Evolutionary conservation across 1,140 invertebrate species (phyloP), one percentile per base, ranked within the genome.

Genomic region (Caerostris extrusa): DNA sequence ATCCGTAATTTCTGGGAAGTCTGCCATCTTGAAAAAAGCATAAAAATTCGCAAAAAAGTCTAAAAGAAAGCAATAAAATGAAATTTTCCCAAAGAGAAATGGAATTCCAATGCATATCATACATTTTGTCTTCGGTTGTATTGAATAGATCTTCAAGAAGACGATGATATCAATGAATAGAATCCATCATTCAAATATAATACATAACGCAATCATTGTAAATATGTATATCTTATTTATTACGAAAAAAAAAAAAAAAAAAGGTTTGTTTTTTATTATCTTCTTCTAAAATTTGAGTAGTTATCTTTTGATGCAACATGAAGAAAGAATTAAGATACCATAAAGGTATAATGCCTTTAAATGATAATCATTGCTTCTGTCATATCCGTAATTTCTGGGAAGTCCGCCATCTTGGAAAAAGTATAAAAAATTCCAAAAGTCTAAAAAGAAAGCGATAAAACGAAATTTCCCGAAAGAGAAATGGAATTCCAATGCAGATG

Each of bases 401-500:
- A 50, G 53, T 1, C 5, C 8, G 8, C 71, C 71, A 50, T 77
- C 4, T 5, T 53, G 71, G 5, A 71, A 34, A 6, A 67, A 67
- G 12, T 17, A 67, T 8, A 71, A 50, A 19, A 71, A 10, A 53
- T 10, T 50, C 12, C 14, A 77, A 77, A 53, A 50, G 19, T 50
- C 19, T 8, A 50, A 77, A 77, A 77, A 53, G 71, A 10, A 10
- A 77, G 53, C 10, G 10, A n/a, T 71, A 77, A 67, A 77, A 77
- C 50, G 53, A 77, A 77, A 34, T 4, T 5, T 12, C 10, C 50
- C 10, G 7, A 8, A 53, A 77, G 34, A 77, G 8, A 77, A 77
- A 77, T 77, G 71, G 71, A 77, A 77, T 50, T 77, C 34, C 71
- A 5, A 77, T 77, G 71, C 71, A 77, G 71, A 77, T 77, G 61